Base-by-base conservation (phyloP, 2,797 vertebrate species). In the Sebastes trivittatus region DNA sequence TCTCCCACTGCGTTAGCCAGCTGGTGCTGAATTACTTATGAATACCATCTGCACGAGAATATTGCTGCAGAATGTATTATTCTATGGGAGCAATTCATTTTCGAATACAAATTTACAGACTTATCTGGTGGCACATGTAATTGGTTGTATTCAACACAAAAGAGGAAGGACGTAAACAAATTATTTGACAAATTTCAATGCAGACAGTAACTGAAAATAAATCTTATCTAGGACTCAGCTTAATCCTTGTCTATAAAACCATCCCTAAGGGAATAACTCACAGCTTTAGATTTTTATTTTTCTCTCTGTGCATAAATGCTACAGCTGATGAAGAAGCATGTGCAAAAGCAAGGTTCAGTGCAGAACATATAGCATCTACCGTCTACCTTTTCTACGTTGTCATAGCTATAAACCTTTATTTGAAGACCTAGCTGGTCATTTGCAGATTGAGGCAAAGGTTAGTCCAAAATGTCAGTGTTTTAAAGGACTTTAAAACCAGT, bases 301-400 rank as follows among this genome's bases (percentile, higher is more conserved):
- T 88, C 62, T 85, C 76, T 87, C 62, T 89, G 88, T 93, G 91
- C 87, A 88, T 88, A 80, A 90, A 93, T 91, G 92, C 92, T 92
- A 92, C 91, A 83, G 66, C 89, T 70, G 80, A 92, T 88, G 83
- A 87, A 81, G 84, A 93, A 91, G 87, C 90, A 72, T 91, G 90
- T 92, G 92, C 92, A 93, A 94, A 46, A 94, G 89, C 86, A 27
- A 84, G 80, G 65, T 83, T 85, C 75, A 86, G 83, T 88, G 93
- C 86, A 84, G 74, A 88, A 89, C 85, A 83, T 64, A 63, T 29
- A 88, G 86, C 73, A 87, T 87, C 81, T 85, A 83, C 60, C 72
- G 86, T 86, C 81, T 85, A 83, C 60, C 42, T 55, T 82, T 82
- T 77, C 72, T 84, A 58, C 4, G 0, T 68, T 70, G 34, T 70